phyloP scores from a whole-genome alignment of 1,140 invertebrate genomes.

The Bombus sibiricus region DNA sequence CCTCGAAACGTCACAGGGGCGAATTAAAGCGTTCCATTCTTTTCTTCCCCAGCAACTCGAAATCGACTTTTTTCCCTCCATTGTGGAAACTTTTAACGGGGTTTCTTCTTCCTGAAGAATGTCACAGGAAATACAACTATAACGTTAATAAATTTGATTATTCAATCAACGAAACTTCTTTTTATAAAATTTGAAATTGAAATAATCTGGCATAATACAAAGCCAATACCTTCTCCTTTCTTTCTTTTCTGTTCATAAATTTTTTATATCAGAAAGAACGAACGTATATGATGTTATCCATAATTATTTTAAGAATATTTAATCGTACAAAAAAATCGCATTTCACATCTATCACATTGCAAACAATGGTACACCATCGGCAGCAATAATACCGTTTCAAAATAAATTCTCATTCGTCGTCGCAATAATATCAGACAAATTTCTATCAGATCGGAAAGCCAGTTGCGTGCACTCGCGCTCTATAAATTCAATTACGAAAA shows the following conservation, averaged over 20 bases:
- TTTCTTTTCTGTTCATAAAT: background rate
- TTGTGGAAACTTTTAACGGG: background rate
- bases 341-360: background rate
- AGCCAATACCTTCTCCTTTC: background rate
- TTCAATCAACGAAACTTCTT: background rate
- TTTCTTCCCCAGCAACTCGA: background rate
- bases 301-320: background rate
- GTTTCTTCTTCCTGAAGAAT: background rate
- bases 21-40: slow-evolving; percentile 4
- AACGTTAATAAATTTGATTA: background rate
- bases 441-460: background rate
- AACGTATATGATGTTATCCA: background rate
- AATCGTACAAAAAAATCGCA: background rate
- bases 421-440: background rate
- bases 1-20: background rate
- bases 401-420: background rate
- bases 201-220: background rate
- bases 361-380: background rate
- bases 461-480: background rate
- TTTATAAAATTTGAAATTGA: background rate
- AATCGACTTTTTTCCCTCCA: background rate
- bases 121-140: background rate
- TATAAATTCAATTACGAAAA: slow-evolving; percentile 44
- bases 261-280: background rate
- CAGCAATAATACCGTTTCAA: background rate